These are phyloP conservation scores for Drosophila colorata DNA, from an alignment of 2,888 invertebrate species.

Conservation along the genomic window DNA sequence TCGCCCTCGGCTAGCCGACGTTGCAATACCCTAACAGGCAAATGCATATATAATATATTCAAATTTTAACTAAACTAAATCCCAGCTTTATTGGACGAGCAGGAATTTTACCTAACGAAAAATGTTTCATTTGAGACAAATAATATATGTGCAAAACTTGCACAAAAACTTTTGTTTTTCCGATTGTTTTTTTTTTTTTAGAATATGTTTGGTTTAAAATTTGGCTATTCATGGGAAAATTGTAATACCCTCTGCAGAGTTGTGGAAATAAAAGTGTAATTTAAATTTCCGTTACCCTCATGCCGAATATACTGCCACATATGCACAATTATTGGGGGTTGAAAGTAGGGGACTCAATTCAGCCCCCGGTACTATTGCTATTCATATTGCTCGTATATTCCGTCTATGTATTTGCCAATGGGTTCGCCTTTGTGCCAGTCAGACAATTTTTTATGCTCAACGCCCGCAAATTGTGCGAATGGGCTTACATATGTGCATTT, in stretches of 20 bases:
- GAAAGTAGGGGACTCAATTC: not conserved
- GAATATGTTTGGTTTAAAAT: too few species aligned
- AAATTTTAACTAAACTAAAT: too few species aligned
- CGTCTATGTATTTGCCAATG: conserved; percentile 13
- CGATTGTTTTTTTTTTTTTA: too few species aligned
- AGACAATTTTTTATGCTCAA: conserved; percentile 12
- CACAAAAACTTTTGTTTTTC: too few species aligned
- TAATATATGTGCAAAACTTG: too few species aligned
- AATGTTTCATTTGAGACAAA: too few species aligned
- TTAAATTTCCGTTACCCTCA: conserved; percentile 68
- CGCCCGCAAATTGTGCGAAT: conserved; percentile 24
- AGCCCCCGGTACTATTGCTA: not conserved
- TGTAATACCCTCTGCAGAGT: not conserved
- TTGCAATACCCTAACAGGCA: conserved; percentile 10
- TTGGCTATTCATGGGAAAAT: not conserved
- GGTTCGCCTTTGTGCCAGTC: conserved; percentile 25
- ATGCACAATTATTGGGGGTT: conserved; percentile 35
- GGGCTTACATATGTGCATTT: conserved; percentile 43
- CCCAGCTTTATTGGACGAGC: too few species aligned
- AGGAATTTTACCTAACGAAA: too few species aligned
- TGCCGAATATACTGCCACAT: conserved; percentile 56
- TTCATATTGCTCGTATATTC: conserved; percentile 24
- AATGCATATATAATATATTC: too few species aligned
- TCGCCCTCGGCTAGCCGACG: not conserved
- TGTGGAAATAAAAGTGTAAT: conserved; percentile 64